phyloP scores from a whole-genome alignment of 2,888 invertebrate species.

The Zele albiditarsus region DNA sequence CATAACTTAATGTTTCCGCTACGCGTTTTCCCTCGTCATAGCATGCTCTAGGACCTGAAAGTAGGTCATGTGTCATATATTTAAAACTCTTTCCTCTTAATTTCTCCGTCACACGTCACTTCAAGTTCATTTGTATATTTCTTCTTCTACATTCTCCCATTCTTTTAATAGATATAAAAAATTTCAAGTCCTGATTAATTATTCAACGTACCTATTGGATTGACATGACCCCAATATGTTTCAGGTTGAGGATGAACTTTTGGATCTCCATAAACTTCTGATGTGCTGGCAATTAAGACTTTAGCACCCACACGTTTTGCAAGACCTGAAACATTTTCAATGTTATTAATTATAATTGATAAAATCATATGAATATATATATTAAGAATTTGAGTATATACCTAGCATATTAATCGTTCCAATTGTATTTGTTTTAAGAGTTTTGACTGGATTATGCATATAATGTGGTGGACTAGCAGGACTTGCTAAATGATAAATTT shows the following conservation, averaged over 20 bases:
- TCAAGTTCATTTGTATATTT: conserved; percentile 9
- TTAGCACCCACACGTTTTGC: conserved; percentile 94
- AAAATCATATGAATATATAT: no score
- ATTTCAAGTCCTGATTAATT: background rate
- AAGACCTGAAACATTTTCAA: conserved; percentile 77
- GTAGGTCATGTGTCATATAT: conserved; percentile 27
- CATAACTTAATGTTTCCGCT: conserved; percentile 95
- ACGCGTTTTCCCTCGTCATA: conserved; percentile 99
- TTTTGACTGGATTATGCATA: conserved; percentile 99
- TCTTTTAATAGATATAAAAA: background rate
- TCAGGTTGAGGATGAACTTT: conserved; percentile 98
- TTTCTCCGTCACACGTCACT: background rate
- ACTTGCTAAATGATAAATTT: conserved; percentile 98
- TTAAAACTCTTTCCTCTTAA: background rate
- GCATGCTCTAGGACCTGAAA: conserved; percentile 91
- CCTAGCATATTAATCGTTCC: conserved; percentile 96
- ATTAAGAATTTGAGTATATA: conserved; percentile 64
- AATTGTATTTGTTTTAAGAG: conserved; percentile 98
- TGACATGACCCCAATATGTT: conserved; percentile 99
- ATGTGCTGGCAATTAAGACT: conserved; percentile 97
- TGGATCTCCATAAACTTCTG: conserved; percentile 99
- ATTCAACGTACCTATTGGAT: conserved; percentile 86
- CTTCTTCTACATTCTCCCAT: background rate
- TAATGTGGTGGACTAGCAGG: conserved; percentile 99
- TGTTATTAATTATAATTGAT: conserved; percentile 20